Evolutionary conservation across 2,113 vertebrate genomes (phyloP).

Genomic region (Phylloscopus whistleri): DNA sequence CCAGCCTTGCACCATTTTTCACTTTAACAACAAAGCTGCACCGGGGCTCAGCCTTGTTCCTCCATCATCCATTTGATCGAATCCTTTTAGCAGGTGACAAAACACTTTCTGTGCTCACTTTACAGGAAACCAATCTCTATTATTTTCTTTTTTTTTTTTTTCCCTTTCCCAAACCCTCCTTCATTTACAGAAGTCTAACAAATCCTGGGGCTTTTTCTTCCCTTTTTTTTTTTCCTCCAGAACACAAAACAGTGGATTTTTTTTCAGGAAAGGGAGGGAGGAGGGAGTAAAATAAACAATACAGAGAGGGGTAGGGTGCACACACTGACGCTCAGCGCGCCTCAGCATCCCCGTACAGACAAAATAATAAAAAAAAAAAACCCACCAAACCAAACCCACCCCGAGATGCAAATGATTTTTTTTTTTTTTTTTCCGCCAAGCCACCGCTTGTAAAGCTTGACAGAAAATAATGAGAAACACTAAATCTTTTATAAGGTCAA

Average conservation of each 20-base stretch:
- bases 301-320: neutral
- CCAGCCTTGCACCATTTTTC: neutral
- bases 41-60: neutral
- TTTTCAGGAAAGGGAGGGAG: neutral
- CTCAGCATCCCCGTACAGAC: neutral
- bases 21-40: neutral
- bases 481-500: constrained; percentile 99
- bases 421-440: constrained; percentile 69
- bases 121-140: neutral
- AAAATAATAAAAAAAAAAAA: neutral
- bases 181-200: neutral
- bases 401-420: constrained; percentile 89
- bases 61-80: neutral
- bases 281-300: neutral
- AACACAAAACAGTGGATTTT: neutral
- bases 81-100: constrained; percentile 40
- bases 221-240: fast-evolving
- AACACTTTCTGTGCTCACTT: constrained; percentile 32
- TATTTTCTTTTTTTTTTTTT: neutral
- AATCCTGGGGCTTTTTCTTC: neutral
- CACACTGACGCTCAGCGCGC: constrained; percentile 33
- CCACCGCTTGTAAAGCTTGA: constrained; percentile 93
- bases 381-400: neutral
- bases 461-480: constrained; percentile 99
- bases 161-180: neutral